A percentile compares a stretch with the other conserved stretches of the same genome.
Conservation (phyloP, 2,888 invertebrate species). For the Caenorhabditis sp. region DNA sequence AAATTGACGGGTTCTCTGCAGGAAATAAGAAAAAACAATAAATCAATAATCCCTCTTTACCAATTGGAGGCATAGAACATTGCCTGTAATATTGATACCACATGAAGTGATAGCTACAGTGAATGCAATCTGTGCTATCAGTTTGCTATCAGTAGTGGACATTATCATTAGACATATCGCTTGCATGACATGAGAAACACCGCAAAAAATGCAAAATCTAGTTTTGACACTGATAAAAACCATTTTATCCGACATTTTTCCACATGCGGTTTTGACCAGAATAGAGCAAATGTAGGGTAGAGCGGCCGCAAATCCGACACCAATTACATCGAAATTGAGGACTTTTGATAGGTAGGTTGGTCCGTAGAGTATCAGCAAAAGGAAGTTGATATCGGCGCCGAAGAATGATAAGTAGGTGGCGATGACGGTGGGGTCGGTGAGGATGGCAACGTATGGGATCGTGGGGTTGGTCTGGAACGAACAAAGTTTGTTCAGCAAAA, state of each 20-base stretch:
- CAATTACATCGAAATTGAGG: slow-evolving; percentile 60
- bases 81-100: slow-evolving; percentile 68
- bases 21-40: not conserved
- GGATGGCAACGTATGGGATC: slow-evolving; percentile 54
- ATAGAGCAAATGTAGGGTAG: slow-evolving; percentile 62
- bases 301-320: slow-evolving; percentile 64
- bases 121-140: slow-evolving; percentile 62
- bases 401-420: slow-evolving; percentile 8
- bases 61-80: slow-evolving; percentile 56
- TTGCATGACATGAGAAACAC: slow-evolving; percentile 68
- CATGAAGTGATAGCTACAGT: slow-evolving; percentile 58
- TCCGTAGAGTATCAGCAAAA: slow-evolving; percentile 33
- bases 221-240: slow-evolving; percentile 58
- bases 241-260: slow-evolving; percentile 62
- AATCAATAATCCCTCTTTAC: slow-evolving; percentile 20
- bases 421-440: slow-evolving; percentile 7
- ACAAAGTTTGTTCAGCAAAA: too few species aligned
- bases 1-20: slow-evolving; percentile 25
- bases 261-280: slow-evolving; percentile 61
- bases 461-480: not conserved
- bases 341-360: slow-evolving; percentile 60
- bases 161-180: slow-evolving; percentile 67
- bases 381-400: slow-evolving; percentile 26
- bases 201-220: slow-evolving; percentile 64
- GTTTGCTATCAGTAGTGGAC: slow-evolving; percentile 30